Evolutionary conservation across 2,113 vertebrate species (phyloP).

Genomic region (Falcunculus frontatus): DNA sequence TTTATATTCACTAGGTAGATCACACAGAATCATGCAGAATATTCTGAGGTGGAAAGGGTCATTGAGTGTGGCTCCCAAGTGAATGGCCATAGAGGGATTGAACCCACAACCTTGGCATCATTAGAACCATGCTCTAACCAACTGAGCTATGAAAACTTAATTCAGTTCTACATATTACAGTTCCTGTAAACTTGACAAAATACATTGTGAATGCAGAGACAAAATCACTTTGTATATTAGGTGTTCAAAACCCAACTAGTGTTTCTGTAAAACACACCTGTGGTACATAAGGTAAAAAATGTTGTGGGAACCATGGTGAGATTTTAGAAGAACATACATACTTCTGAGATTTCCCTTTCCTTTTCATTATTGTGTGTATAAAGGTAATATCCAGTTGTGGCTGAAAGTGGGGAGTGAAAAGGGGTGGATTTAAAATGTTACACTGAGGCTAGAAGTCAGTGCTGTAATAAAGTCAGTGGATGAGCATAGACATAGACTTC

Average conservation of each 20-base stretch:
- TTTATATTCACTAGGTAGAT: background rate
- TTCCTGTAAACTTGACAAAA: background rate
- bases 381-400: background rate
- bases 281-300: background rate
- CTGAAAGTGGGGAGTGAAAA: background rate
- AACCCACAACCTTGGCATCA: background rate
- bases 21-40: background rate
- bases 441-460: background rate
- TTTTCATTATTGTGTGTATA: background rate
- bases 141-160: background rate
- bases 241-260: background rate
- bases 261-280: background rate
- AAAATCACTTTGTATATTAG: background rate
- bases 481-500: background rate
- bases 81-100: background rate
- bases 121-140: background rate
- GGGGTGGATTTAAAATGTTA: background rate
- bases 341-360: background rate
- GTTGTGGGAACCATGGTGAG: background rate
- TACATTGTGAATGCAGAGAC: background rate
- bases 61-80: background rate
- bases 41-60: background rate
- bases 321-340: background rate
- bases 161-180: background rate
- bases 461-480: background rate